Conservation (phyloP, 1,140 invertebrate genomes). For the Rhopalosiphum padi region DNA sequence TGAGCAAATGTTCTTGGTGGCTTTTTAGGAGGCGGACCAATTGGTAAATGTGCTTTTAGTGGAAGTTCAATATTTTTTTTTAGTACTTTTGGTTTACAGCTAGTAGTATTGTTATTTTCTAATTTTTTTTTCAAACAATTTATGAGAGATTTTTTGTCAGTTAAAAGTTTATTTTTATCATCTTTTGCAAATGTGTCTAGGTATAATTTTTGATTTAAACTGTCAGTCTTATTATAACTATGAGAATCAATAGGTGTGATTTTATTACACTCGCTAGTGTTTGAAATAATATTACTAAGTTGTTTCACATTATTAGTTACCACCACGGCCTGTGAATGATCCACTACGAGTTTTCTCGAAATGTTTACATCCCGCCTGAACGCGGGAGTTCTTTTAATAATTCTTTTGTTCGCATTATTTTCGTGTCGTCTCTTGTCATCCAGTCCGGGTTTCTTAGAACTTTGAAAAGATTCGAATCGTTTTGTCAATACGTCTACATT, state of each 20-base stretch:
- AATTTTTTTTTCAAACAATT: slow-evolving; percentile 38
- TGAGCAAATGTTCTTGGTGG: slow-evolving; percentile 74
- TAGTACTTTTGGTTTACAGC: neutral
- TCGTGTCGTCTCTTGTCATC: neutral
- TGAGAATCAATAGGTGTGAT: neutral
- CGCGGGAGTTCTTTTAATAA: slow-evolving; percentile 63
- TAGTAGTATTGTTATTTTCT: neutral
- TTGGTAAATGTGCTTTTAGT: slow-evolving; percentile 70
- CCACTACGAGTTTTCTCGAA: slow-evolving; percentile 16
- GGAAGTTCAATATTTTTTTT: slow-evolving; percentile 62
- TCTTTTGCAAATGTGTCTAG: neutral
- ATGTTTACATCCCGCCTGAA: slow-evolving; percentile 56
- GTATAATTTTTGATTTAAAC: slow-evolving; percentile 5
- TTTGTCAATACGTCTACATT: slow-evolving; percentile 37
- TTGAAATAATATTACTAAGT: slow-evolving; percentile 8
- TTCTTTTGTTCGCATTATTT: slow-evolving; percentile 59
- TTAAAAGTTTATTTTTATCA: neutral
- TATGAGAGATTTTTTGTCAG: neutral
- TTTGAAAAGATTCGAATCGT: slow-evolving; percentile 45
- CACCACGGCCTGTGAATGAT: neutral
- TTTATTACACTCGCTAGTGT: neutral
- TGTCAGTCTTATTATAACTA: slow-evolving; percentile 36
- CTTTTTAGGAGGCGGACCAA: slow-evolving; percentile 74
- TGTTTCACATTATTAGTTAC: slow-evolving; percentile 41
- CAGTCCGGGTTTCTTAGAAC: neutral